Base-by-base conservation (phyloP, 2,888 invertebrate species). In the Tiliacea citrago region DNA sequence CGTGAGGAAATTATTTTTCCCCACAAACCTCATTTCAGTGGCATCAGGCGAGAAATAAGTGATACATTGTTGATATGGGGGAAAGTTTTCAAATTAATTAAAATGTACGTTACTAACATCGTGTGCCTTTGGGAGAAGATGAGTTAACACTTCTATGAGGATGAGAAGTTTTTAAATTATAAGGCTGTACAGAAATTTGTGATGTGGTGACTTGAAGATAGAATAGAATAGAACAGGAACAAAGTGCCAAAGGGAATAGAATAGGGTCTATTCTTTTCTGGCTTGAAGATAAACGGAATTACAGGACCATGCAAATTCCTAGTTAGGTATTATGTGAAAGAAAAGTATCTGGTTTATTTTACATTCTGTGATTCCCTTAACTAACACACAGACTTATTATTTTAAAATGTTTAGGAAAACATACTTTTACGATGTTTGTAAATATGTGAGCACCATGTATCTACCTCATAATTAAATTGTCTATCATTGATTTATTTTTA, bases 61-160 rank as follows among this genome's bases (percentile, higher is more conserved):
- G 68, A 68, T 78, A 75, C 85, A 75, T 73, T 77, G 61, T 75
- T 82, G 66, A 73, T 78, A 61, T 49, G 42, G 12, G 12, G 18
- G 57, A 79, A 85, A 76, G 68, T 85, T 84, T 76, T 71, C 68
- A 60, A 61, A 76, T 66, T 78, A 63, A 82, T 79, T 85, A 79
- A 68, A 73, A 69, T 75, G n/a, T 69, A n/a, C 18, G 24, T 39
- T 58, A 16, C 10, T 16, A 53, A 18, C 47, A 24, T 5, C n/a
- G 42, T 29, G 8, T 39, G 6, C 77, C 69, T 24, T 39, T 45
- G 85, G 79, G 69, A 75, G 29, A 2, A 21, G 35, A 29, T 12
- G 29, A 60, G 78, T 74, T 82, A 73, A 74, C 70, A 68, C 72
- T 67, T 71, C 53, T 51, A 39, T 62, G 57, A 49, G n/a, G 29